A percentile compares a stretch with the other conserved stretches of the same genome.
Conservation (phyloP, 1,140 invertebrate species). For the Dinothrombium tinctorium region DNA sequence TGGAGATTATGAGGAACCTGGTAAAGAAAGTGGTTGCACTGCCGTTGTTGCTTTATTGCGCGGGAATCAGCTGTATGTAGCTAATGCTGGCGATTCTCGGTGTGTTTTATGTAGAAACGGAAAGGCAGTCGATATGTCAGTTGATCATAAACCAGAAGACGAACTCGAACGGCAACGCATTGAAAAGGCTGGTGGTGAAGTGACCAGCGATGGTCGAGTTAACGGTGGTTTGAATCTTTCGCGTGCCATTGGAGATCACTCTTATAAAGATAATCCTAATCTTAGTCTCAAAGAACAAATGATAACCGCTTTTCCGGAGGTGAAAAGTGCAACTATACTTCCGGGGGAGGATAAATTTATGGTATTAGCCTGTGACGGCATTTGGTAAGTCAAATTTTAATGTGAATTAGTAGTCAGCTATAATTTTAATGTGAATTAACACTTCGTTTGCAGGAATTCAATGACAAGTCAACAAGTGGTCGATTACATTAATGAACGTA, state of each 20-base stretch:
- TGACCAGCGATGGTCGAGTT: constrained; percentile 72
- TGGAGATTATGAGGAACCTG: constrained; percentile 30
- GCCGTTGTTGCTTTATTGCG: constrained; percentile 66
- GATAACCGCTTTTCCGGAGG: constrained; percentile 86
- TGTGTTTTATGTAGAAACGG: constrained; percentile 69
- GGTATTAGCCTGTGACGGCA: constrained; percentile 90
- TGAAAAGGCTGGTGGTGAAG: constrained; percentile 65
- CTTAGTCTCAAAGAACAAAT: constrained; percentile 52
- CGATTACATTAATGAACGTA: constrained; percentile 48
- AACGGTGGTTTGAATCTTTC: constrained; percentile 94
- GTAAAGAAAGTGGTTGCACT: constrained; percentile 78
- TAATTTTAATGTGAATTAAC: constrained; percentile 5
- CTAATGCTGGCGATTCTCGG: constrained; percentile 61
- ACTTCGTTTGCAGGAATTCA: constrained; percentile 37
- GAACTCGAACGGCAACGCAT: constrained; percentile 56
- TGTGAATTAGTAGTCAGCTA: background rate
- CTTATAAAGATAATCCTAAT: constrained; percentile 57
- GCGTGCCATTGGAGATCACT: constrained; percentile 82
- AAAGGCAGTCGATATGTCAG: constrained; percentile 65
- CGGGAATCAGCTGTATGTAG: constrained; percentile 27
- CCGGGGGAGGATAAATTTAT: constrained; percentile 62
- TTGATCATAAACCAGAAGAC: constrained; percentile 95
- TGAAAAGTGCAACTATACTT: constrained; percentile 46
- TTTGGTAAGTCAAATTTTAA: constrained; percentile 38
- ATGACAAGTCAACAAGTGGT: constrained; percentile 86